Base-by-base conservation (phyloP, 1,140 invertebrate species). In the Branchinecta lynchi region DNA sequence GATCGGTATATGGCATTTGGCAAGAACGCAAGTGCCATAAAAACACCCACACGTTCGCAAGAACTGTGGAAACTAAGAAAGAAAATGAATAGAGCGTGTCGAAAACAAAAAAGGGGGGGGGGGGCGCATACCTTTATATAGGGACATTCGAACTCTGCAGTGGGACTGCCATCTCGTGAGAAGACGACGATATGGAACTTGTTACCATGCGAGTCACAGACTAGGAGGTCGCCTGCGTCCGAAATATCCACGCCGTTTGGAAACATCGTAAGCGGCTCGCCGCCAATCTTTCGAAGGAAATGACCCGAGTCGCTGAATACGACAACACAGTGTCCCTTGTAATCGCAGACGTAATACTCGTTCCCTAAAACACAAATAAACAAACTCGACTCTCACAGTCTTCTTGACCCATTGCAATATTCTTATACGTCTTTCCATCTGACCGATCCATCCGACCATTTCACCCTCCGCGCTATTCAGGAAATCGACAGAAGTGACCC, bases 181-280 rank as follows among this genome's bases (percentile, higher is more conserved):
- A 96, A 97, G 32, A 96, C 92, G 69, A 92, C 92, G 66, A 97
- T 92, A 78, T 97, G 94, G 77, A 97, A 96, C 74, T 93, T 86
- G 82, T 98, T 98, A 15, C 94, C 94, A 81, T 98, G 94, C 10
- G 93, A 96, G 80, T 98, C 94, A 17, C 94, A 94, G 75, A 98
- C 92, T 68, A 97, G 84, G 70, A 98, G 89, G 80, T 97, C 93
- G 65, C 94, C 94, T 71, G 90, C 90, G 80, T 95, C 92, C 66
- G 92, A 94, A 76, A 98, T 93, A 79, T 97, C 94, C 75, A 98
- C 97, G 70, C 95, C 95, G 79, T 96, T 97, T 9, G 94, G 94
- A 79, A 93, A 98, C 79, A 94, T 96, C 73, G 93, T 97, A 73
- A 96, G 86, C 77, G 88, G 92, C 79, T 96, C 92, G 80, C 88